A percentile compares a stretch with the other conserved stretches of the same genome.
phyloP scores from a whole-genome alignment of 2,113 vertebrate species.

The Ellobius talpinus region DNA sequence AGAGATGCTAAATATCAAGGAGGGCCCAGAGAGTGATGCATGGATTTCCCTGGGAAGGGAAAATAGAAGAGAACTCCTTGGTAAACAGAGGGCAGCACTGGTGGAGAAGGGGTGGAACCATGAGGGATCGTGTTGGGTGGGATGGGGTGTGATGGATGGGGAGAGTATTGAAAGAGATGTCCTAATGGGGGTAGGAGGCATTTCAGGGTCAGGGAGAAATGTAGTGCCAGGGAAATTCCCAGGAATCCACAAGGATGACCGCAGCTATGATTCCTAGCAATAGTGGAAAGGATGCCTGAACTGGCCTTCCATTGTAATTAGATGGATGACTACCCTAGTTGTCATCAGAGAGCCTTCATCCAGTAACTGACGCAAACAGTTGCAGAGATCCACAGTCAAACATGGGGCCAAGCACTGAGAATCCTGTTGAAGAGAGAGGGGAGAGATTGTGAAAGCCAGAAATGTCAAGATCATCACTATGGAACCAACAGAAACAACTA shows the following conservation, averaged over 20 bases:
- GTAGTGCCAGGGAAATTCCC: background rate
- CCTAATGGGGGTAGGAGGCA: background rate
- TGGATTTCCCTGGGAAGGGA: background rate
- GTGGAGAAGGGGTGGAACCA: background rate
- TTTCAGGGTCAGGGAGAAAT: background rate
- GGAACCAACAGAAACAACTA: background rate
- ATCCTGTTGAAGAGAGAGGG: background rate
- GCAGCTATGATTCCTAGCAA: background rate
- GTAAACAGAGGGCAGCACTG: background rate
- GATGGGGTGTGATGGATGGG: background rate
- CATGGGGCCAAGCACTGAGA: background rate
- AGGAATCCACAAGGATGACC: background rate
- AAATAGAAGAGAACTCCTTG: background rate
- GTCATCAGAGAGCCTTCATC: background rate
- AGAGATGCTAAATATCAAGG: background rate
- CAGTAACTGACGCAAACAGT: background rate
- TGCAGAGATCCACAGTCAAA: background rate
- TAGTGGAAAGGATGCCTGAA: background rate
- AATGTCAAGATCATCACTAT: background rate
- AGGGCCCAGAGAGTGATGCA: background rate
- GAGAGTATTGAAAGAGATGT: background rate
- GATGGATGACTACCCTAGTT: background rate
- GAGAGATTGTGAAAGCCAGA: background rate
- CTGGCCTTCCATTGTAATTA: background rate
- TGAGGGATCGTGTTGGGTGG: background rate